These are phyloP conservation scores for Tachypleus tridentatus DNA, from an alignment of 1,140 invertebrate genomes.

Conservation along the genomic window DNA sequence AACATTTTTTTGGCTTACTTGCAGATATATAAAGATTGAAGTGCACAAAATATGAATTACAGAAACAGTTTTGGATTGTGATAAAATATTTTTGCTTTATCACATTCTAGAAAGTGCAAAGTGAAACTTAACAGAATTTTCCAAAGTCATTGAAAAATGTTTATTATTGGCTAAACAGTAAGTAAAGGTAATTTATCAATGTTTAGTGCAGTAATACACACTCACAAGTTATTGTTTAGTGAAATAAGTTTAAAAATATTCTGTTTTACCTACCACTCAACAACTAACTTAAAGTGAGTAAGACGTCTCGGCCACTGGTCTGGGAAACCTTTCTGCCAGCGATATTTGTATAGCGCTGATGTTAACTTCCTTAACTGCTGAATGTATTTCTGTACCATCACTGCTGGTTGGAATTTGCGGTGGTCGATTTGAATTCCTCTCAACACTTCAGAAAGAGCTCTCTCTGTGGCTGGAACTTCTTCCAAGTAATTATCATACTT, in stretches of 20 bases:
- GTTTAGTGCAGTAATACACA: no score
- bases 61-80: no score
- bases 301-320: slow-evolving; percentile 54
- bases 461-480: slow-evolving; percentile 67
- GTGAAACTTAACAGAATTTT: no score
- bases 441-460: slow-evolving; percentile 49
- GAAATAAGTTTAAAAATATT: no score
- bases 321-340: slow-evolving; percentile 54
- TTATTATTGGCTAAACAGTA: no score
- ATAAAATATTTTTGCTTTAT: no score
- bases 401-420: slow-evolving; percentile 79
- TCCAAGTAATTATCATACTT: slow-evolving; percentile 56
- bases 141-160: no score
- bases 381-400: slow-evolving; percentile 69
- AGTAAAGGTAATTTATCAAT: no score
- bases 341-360: slow-evolving; percentile 67
- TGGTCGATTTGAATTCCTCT: slow-evolving; percentile 24
- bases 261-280: slow-evolving; percentile 53
- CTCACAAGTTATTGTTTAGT: no score
- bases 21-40: slow-evolving; percentile 14
- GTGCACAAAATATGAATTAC: no score
- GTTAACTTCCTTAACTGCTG: slow-evolving; percentile 63
- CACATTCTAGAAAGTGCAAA: no score
- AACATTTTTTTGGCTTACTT: not conserved
- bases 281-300: slow-evolving; percentile 66